These are phyloP conservation scores for Halcyon malimbica DNA, from an alignment of 2,113 vertebrate species.

Conservation along the genomic window DNA sequence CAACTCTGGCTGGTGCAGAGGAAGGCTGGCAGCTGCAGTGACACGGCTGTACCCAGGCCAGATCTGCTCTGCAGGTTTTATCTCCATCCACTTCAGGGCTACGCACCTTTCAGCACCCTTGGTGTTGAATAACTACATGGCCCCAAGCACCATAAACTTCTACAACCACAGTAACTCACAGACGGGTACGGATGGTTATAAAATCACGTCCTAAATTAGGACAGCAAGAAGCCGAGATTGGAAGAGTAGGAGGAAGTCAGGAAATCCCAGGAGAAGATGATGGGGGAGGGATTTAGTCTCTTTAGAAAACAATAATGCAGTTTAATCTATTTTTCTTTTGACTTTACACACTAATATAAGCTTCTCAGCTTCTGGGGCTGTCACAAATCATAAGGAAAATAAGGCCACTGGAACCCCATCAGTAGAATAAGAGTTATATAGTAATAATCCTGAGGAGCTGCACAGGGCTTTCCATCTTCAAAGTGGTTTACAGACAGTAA, in stretches of 20 bases:
- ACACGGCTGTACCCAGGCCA: not conserved
- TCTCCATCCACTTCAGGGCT: not conserved
- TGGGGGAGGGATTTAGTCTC: slow-evolving; percentile 51
- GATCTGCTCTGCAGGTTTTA: not conserved
- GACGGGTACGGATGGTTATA: slow-evolving; percentile 22
- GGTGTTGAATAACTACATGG: not conserved
- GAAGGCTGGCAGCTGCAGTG: rapidly evolving
- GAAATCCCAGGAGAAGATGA: slow-evolving; percentile 50
- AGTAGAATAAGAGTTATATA: slow-evolving; percentile 14
- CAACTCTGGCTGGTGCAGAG: not conserved
- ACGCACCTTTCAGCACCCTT: not conserved
- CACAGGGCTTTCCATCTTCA: slow-evolving; percentile 42
- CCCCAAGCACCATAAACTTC: not conserved
- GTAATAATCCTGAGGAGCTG: slow-evolving; percentile 39
- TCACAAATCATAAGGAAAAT: slow-evolving; percentile 58
- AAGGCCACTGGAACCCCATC: slow-evolving; percentile 14
- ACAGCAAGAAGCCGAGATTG: slow-evolving; percentile 36
- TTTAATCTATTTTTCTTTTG: slow-evolving; percentile 59
- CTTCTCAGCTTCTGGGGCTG: slow-evolving; percentile 48
- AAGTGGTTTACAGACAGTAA: slow-evolving; percentile 59
- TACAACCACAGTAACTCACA: slow-evolving; percentile 9
- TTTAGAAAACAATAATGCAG: slow-evolving; percentile 53
- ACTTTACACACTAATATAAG: slow-evolving; percentile 54
- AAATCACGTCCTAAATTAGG: slow-evolving; percentile 53
- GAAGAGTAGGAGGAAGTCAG: slow-evolving; percentile 54